Conservation (phyloP, 2,113 vertebrate genomes). For the Dissostichus mawsoni region DNA sequence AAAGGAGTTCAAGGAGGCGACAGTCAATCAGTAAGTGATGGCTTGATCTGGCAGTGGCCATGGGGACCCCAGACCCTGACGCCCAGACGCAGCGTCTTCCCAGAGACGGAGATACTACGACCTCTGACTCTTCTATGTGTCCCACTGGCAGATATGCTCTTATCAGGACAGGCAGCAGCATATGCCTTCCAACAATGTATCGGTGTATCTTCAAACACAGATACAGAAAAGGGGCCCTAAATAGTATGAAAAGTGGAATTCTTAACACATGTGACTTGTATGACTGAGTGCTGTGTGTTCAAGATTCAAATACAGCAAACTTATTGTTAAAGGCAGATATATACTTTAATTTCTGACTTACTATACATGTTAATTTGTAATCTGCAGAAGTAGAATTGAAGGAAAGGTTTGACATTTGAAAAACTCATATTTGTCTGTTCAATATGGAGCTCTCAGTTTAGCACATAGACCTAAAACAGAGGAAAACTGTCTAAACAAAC, state of each 20-base stretch:
- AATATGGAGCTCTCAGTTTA: neutral
- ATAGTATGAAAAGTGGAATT: conserved; percentile 47
- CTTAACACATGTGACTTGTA: conserved; percentile 41
- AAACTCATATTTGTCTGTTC: neutral
- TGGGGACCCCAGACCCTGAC: conserved; percentile 50
- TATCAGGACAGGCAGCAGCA: conserved; percentile 71
- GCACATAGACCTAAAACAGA: neutral
- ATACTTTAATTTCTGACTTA: neutral
- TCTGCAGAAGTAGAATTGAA: neutral
- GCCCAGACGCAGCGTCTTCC: conserved; percentile 43
- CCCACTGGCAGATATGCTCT: conserved; percentile 74
- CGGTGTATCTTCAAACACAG: conserved; percentile 26
- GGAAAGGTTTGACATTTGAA: neutral
- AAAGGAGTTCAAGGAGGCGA: conserved; percentile 38
- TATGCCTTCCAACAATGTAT: conserved; percentile 64
- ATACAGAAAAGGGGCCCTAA: conserved; percentile 44
- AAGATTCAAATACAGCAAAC: conserved; percentile 28
- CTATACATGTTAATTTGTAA: neutral
- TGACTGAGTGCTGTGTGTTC: conserved; percentile 52
- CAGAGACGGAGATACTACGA: conserved; percentile 71
- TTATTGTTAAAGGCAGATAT: conserved; percentile 43
- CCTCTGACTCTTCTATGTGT: conserved; percentile 68
- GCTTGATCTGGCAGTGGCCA: conserved; percentile 50
- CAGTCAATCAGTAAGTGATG: conserved; percentile 51
- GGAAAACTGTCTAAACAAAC: neutral